Percentiles rank a stretch among this genome's conserved stretches.
Conservation (phyloP, 2,888 invertebrate genomes). For the Philaethria dido region DNA sequence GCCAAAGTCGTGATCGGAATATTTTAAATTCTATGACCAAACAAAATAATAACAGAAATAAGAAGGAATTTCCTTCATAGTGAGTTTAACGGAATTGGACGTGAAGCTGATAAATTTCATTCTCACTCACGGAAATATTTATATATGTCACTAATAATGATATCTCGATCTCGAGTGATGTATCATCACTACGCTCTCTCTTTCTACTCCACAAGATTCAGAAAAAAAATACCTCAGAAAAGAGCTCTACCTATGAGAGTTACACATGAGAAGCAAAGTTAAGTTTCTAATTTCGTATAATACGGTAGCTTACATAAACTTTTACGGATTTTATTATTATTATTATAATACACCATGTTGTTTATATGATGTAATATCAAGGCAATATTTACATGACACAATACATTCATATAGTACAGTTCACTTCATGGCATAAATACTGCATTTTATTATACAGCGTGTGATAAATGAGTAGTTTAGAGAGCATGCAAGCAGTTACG, state of each 20-base stretch:
- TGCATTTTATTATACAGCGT: constrained; percentile 2
- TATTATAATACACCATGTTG: background rate
- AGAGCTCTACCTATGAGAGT: no score
- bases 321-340: constrained; percentile 7
- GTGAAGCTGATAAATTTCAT: no score
- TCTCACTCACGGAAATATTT: background rate
- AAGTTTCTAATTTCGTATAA: background rate
- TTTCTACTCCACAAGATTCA: no score
- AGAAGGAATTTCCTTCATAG: no score
- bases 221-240: no score
- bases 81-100: no score
- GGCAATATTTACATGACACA: background rate
- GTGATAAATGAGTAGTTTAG: background rate
- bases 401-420: background rate
- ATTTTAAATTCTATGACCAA: background rate
- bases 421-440: constrained; percentile 7
- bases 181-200: no score
- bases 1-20: background rate
- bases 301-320: background rate
- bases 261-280: no score
- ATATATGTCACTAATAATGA: no score
- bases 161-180: no score
- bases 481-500: constrained; percentile 19
- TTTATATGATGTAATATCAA: background rate
- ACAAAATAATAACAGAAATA: background rate